Base-by-base conservation (phyloP, 2,888 invertebrate species). In the Omphaloscelis lunosa region DNA sequence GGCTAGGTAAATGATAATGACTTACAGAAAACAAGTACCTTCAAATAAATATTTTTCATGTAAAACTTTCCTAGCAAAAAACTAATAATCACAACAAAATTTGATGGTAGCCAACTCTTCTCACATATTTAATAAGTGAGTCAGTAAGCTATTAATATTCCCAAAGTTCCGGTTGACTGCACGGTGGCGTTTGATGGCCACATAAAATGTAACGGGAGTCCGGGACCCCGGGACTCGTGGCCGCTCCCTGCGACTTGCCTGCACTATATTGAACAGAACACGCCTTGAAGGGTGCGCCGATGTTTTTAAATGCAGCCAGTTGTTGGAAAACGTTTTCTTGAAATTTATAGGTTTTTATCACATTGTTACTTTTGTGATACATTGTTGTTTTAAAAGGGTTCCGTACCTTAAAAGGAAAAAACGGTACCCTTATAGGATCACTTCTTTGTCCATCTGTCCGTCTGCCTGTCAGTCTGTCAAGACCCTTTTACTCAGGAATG, bases 171-270 rank as follows among this genome's bases (percentile, higher is more conserved):
- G 86, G 90, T 89, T 90, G 91, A 90, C 82, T 91, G 92, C 92
- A 93, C 92, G 92, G 91, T 92, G 91, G 89, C 90, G 90, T 91
- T 93, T 94, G 92, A 94, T 94, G 92, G 90, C 89, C 80, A 90
- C 91, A 89, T 94, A 93, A 94, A 93, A 92, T 92, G 90, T 92
- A 92, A 93, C 91, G 91, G 90, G 88, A 87, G 84, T 87, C 86
- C 82, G n/a, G 61, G 68, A 61, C 11, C 29, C 58, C 58, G 67
- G 68, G 68, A 68, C n/a, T 68, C 68, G n/a, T 12, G 34, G 83
- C 85, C 88, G 86, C 86, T 82, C 87, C 86, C 84, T 71, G 68
- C 73, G 79, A 77, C 78, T 63, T 76, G 65, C 71, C 66, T 81
- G 75, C 74, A 85, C 83, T 86, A 65, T 72, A 82, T 68, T 62